These are phyloP conservation scores for Leptodactylus fallax DNA, from an alignment of 2,797 vertebrate species.

Conservation along the genomic window DNA sequence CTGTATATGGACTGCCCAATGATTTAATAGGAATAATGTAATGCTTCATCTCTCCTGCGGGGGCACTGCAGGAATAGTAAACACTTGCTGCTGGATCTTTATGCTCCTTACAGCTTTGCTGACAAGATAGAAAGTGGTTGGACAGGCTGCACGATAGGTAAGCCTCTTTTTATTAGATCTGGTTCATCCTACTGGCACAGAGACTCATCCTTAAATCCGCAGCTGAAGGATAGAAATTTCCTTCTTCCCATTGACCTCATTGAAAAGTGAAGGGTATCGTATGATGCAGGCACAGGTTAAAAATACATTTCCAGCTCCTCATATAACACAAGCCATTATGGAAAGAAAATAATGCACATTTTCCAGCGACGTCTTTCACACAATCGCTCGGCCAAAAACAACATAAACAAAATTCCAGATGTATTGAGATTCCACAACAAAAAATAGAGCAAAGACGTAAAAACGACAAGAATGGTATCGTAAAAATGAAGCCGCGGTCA, in stretches of 20 bases:
- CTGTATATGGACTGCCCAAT: no score
- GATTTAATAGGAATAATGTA: no score
- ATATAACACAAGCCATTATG: conserved; percentile 25
- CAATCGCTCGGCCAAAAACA: conserved; percentile 14
- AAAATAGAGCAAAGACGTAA: background rate
- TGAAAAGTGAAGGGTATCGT: conserved; percentile 35
- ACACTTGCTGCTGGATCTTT: no score
- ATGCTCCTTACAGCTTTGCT: no score
- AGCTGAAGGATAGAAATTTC: conserved; percentile 4
- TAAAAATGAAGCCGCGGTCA: background rate
- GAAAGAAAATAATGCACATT: conserved; percentile 36
- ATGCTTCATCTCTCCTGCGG: no score
- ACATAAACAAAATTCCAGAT: conserved; percentile 52
- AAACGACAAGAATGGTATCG: background rate
- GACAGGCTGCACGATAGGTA: no score
- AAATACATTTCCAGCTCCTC: conserved; percentile 33
- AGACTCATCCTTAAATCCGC: no score
- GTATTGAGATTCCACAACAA: conserved; percentile 19
- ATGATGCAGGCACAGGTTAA: conserved; percentile 45
- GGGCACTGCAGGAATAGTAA: no score
- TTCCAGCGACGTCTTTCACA: conserved; percentile 35
- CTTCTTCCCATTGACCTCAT: conserved; percentile 22
- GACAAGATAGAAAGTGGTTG: no score
- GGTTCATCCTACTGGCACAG: no score
- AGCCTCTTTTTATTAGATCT: no score